Evolutionary conservation across 2,888 invertebrate species (phyloP).

Genomic region (Eilema depressum): DNA sequence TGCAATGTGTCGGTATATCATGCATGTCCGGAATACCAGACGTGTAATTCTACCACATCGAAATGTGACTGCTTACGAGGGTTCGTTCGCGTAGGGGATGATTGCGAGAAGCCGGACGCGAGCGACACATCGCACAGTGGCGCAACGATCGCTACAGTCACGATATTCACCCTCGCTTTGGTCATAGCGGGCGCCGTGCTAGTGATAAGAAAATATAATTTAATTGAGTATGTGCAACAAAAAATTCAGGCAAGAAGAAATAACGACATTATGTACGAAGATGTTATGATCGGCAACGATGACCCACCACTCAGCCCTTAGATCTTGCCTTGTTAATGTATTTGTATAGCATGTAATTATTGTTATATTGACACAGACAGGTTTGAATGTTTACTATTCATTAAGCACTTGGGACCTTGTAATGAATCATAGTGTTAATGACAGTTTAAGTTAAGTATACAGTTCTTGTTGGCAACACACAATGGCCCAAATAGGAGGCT

Average conservation of each 20-base stretch:
- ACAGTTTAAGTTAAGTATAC: not conserved
- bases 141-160: constrained; percentile 70
- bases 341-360: constrained; percentile 49
- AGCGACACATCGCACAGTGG: constrained; percentile 54
- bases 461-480: not conserved
- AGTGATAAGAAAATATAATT: constrained; percentile 79
- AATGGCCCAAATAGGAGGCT: too few species aligned
- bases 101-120: constrained; percentile 59
- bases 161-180: constrained; percentile 76
- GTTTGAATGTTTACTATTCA: constrained; percentile 33
- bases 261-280: constrained; percentile 82
- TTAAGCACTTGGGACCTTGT: not conserved
- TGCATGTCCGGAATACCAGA: constrained; percentile 69
- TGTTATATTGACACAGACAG: constrained; percentile 36
- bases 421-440: not conserved
- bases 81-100: constrained; percentile 62
- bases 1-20: constrained; percentile 71
- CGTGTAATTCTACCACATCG: constrained; percentile 63
- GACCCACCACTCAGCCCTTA: constrained; percentile 83
- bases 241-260: constrained; percentile 75
- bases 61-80: constrained; percentile 71
- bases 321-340: constrained; percentile 48
- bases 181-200: constrained; percentile 73
- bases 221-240: constrained; percentile 76
- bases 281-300: constrained; percentile 86